phyloP scores from a whole-genome alignment of 2,797 vertebrate genomes.

The Chanos chanos region DNA sequence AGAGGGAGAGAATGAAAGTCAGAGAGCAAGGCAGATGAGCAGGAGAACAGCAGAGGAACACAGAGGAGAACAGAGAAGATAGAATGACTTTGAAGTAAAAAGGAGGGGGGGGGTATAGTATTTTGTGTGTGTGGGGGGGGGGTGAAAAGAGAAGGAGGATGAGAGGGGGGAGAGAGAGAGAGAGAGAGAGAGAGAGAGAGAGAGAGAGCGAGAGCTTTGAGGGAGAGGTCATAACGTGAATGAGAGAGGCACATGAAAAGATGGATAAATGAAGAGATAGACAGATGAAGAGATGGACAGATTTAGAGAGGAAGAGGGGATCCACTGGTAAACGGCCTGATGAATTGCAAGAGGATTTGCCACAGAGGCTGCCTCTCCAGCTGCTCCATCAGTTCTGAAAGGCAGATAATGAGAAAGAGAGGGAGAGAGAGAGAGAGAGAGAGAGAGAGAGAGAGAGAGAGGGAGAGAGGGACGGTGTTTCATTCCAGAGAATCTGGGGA shows the following conservation, averaged over 20 bases:
- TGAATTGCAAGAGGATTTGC: conserved; percentile 30
- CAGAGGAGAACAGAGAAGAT: not conserved
- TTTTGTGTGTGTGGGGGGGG: not conserved
- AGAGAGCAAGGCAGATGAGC: not conserved
- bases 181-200: not conserved
- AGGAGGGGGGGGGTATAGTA: conserved; percentile 4
- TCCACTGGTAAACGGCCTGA: conserved; percentile 29
- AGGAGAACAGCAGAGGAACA: not conserved
- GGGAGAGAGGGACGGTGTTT: not conserved
- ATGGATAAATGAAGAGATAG: not conserved
- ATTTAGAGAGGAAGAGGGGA: not conserved
- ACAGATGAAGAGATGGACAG: not conserved
- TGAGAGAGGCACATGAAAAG: not conserved
- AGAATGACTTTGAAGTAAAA: not conserved
- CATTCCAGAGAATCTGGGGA: not conserved
- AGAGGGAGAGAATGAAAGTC: not conserved
- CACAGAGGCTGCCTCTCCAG: conserved; percentile 25
- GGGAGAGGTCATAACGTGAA: not conserved
- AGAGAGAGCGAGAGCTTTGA: not conserved
- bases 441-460: not conserved
- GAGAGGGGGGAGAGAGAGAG: no score
- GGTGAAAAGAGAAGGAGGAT: no score
- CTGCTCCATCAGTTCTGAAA: conserved; percentile 18
- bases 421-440: not conserved
- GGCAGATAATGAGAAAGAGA: not conserved